Conservation (phyloP, 2,888 invertebrate species). For the Halocaridina rubra region DNA sequence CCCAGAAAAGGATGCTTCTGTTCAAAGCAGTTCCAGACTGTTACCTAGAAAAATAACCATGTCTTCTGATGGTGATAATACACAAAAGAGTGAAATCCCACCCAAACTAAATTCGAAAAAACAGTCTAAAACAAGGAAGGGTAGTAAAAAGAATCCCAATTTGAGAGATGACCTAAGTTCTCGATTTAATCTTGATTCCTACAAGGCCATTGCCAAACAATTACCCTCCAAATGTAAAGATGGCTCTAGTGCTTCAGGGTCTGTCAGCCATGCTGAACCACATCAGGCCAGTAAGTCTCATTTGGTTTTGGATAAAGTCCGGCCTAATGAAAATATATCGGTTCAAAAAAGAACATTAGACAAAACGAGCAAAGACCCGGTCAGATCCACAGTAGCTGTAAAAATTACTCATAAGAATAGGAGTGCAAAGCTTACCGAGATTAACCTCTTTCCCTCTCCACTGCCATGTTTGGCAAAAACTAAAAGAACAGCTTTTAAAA, state of each 20-base stretch:
- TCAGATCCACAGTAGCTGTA: conserved; percentile 37
- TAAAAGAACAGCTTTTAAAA: conserved; percentile 12
- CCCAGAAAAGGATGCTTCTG: background rate
- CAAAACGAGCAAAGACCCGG: background rate
- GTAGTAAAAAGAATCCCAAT: background rate
- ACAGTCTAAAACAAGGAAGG: background rate
- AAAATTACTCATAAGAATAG: conserved; percentile 51
- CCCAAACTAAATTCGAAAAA: background rate
- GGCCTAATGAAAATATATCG: conserved; percentile 44
- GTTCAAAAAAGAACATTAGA: conserved; percentile 27
- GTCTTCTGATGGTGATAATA: background rate
- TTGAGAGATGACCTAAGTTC: conserved; percentile 18
- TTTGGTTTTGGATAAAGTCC: background rate
- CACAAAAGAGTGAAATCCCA: background rate
- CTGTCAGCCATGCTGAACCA: background rate
- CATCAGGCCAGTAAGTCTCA: background rate
- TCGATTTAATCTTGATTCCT: conserved; percentile 31
- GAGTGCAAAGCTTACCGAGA: conserved; percentile 42
- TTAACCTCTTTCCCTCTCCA: conserved; percentile 35
- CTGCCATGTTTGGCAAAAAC: background rate
- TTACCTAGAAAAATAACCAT: no score
- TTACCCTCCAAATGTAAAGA: conserved; percentile 1
- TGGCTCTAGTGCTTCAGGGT: background rate
- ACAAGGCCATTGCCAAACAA: conserved; percentile 20
- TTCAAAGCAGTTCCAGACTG: background rate